phyloP scores from a whole-genome alignment of 2,797 vertebrate genomes.

The Sardinella longiceps region DNA sequence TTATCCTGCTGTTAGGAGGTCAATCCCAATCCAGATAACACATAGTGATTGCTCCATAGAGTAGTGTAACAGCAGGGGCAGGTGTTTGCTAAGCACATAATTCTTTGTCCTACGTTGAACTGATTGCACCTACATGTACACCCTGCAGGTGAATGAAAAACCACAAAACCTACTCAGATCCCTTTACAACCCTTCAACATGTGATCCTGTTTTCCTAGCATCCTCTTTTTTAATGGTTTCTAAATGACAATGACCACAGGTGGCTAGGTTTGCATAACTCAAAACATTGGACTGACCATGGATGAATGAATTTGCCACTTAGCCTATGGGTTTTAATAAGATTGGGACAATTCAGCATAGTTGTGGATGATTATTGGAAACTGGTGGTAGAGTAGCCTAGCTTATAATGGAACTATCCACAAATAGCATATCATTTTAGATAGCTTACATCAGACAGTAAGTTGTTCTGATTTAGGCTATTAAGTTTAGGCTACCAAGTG shows the following conservation, averaged over 20 bases:
- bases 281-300: not conserved
- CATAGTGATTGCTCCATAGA: not conserved
- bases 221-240: conserved; percentile 65
- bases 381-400: too few species aligned
- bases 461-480: too few species aligned
- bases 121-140: not conserved
- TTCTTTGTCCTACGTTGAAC: not conserved
- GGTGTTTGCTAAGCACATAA: not conserved
- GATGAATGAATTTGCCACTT: not conserved
- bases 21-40: not conserved
- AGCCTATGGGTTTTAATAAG: not conserved
- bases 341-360: not conserved
- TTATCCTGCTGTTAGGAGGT: not conserved
- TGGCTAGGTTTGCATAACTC: not conserved
- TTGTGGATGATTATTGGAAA: too few species aligned
- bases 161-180: conserved; percentile 61
- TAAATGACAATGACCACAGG: conserved; percentile 48
- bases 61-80: not conserved
- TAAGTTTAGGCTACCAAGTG: too few species aligned
- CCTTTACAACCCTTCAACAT: conserved; percentile 49
- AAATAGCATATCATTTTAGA: too few species aligned
- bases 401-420: too few species aligned
- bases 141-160: conserved; percentile 42
- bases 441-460: too few species aligned
- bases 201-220: conserved; percentile 56